Base-by-base conservation (phyloP, 2,888 invertebrate genomes). In the Lasioglossum figueresi region DNA sequence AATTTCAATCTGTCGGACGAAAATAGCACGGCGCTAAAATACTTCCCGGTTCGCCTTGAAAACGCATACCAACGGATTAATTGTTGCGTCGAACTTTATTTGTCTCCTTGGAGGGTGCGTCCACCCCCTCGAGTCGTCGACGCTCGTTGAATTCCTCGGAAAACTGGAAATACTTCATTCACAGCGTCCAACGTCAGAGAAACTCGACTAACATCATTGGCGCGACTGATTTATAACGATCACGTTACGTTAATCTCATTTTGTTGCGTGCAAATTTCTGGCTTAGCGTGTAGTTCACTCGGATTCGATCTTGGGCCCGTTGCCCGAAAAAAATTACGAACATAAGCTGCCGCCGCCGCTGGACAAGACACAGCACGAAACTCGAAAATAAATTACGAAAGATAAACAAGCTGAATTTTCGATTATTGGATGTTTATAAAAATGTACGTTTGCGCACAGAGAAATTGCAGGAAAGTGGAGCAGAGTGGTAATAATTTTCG, bases 21-120 rank as follows among this genome's bases (percentile, higher is more conserved):
- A 92, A 93, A 93, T 93, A 93, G 89, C 88, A 16, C 89, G 91
- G 89, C 89, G 91, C 91, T 91, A 88, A 88, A 86, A 86, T 85
- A 80, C 80, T 89, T 91, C 83, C 77, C 82, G 79, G 73, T 84
- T 91, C 83, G 85, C 91, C 91, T 91, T 91, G 91, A 90, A 92
- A 91, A 80, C 70, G 68, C 70, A 59, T 83, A 52, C 73, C 79
- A 10, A 70, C 31, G 75, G 68, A 79, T 68, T 81, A 83, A 89
- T 90, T 84, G 34, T 45, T 31, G 23, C 12, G 37, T 79, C 8
- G 16, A 37, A 23, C 2, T 12, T 70, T 4, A 31, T 14, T 31
- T 14, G 12, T 45, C 31, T 4, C 10, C n/a, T 19, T n/a, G n/a
- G 34, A 72, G 70, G 43, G 40, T 14, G 1, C 8, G 43, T 5